phyloP scores from a whole-genome alignment of 2,113 vertebrate genomes.

The Toxotes chatareus region DNA sequence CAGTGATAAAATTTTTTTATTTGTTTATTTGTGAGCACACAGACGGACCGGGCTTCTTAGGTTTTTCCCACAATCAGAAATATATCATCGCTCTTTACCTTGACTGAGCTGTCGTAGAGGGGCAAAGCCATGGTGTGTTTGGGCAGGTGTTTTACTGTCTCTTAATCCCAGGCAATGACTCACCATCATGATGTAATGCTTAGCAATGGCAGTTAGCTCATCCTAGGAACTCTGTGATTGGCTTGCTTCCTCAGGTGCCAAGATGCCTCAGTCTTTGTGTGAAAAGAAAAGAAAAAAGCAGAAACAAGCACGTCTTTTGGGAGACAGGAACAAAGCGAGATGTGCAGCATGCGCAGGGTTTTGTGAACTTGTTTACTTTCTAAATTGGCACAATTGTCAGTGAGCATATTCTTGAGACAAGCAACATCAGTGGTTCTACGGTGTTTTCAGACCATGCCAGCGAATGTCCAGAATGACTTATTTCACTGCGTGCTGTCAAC shows the following conservation, averaged over 20 bases:
- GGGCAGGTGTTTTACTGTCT: conserved; percentile 46
- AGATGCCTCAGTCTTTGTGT: conserved; percentile 50
- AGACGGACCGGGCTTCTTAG: background rate
- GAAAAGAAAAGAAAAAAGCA: conserved; percentile 20
- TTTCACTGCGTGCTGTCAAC: conserved; percentile 15
- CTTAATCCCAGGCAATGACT: conserved; percentile 75
- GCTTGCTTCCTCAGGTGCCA: conserved; percentile 63
- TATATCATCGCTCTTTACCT: conserved; percentile 4
- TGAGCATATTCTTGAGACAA: conserved; percentile 52
- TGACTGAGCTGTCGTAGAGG: conserved; percentile 18
- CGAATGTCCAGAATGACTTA: conserved; percentile 37
- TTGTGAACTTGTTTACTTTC: conserved; percentile 64
- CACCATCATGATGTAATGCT: conserved; percentile 80
- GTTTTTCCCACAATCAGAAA: background rate
- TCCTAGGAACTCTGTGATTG: conserved; percentile 64
- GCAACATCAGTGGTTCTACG: conserved; percentile 23
- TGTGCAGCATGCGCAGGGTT: conserved; percentile 58
- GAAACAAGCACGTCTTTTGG: conserved; percentile 29
- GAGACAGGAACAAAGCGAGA: conserved; percentile 46
- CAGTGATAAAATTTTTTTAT: conserved; percentile 22
- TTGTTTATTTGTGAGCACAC: conserved; percentile 19
- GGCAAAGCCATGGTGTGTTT: conserved; percentile 12
- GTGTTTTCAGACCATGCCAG: conserved; percentile 34
- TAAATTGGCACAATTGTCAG: conserved; percentile 59
- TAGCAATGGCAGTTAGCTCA: conserved; percentile 75